phyloP scores from a whole-genome alignment of 2,113 vertebrate genomes.

The Alectura lathami region DNA sequence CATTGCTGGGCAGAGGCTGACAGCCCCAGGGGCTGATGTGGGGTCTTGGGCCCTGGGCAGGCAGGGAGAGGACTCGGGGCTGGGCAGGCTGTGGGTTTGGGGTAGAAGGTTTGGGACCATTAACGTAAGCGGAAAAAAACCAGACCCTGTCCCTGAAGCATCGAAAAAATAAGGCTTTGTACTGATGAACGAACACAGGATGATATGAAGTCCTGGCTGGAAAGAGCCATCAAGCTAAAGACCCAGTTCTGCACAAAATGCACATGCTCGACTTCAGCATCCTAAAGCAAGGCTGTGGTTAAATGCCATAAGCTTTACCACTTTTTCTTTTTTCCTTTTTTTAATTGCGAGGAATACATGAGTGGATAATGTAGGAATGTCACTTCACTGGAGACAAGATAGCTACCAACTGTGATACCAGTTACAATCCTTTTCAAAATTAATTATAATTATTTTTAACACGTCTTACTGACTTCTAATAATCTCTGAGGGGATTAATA shows the following conservation, averaged over 20 bases:
- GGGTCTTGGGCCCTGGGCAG: not conserved
- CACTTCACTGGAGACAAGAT: constrained; percentile 26
- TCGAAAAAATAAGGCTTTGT: not conserved
- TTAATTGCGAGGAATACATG: not conserved
- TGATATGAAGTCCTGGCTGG: not conserved
- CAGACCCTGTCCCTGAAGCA: not conserved
- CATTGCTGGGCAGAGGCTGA: not conserved
- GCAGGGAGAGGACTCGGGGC: not conserved
- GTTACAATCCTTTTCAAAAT: constrained; percentile 11
- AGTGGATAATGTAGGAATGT: not conserved
- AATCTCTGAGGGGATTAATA: constrained; percentile 73
- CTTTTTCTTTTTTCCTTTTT: not conserved
- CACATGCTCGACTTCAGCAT: not conserved
- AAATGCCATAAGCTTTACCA: not conserved
- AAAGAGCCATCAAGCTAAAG: not conserved
- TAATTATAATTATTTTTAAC: constrained; percentile 58
- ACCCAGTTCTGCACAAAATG: not conserved
- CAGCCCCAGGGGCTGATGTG: accelerated
- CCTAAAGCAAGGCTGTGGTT: not conserved
- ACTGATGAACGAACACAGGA: not conserved
- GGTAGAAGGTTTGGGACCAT: not conserved
- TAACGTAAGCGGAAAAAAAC: accelerated
- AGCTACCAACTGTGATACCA: constrained; percentile 2
- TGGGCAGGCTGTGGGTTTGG: not conserved
- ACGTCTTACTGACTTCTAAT: constrained; percentile 71